Evolutionary conservation across 2,797 vertebrate genomes (phyloP), one percentile per base, ranked within the genome.

Genomic region (Poeciliopsis gracilis): DNA sequence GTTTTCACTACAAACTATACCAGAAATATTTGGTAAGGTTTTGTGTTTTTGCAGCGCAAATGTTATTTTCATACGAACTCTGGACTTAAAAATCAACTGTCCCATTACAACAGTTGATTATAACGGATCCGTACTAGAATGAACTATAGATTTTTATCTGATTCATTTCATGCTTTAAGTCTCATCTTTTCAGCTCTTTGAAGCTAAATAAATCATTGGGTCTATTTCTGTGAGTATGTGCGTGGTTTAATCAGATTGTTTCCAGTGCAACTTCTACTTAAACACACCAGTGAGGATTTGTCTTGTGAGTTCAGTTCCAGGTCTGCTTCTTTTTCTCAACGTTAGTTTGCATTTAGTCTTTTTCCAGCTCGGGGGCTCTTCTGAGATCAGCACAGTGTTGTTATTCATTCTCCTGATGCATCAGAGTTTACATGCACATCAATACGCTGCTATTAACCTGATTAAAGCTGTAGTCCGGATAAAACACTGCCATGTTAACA

Each of bases 401-500:
- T 49, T 69, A 69, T 43, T 69, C 66, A 69, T 69, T 43, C 66
- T 69, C 38, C 41, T n/a, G 41, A 69, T 43, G 38, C 66, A 69
- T 69, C 66, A 45, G 66, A n/a, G 66, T 69, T 69, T 43, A 45
- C 38, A 69, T 69, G 41, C 38, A 23, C 36, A 45, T 45, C 66
- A 69, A 69, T 69, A 69, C 12, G 12, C 38, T 69, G 66, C 66
- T 69, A 69, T 69, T 69, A 69, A 45, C 66, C 66, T 45, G 66
- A 69, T 69, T 69, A 69, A 69, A 69, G 41, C 38, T 43, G 38
- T 8, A 69, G 38, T 69, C 41, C 15, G 38, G 41, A 43, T 45
- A 30, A 55, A 7, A 63, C 10, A 23, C 7, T 43, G 8, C 38
- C 23, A 59, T 66, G 5, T 3, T 12, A 23, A 28, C 38, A 69